phyloP scores from a whole-genome alignment of 2,797 vertebrate genomes.

The Paramormyrops hopkinsi region DNA sequence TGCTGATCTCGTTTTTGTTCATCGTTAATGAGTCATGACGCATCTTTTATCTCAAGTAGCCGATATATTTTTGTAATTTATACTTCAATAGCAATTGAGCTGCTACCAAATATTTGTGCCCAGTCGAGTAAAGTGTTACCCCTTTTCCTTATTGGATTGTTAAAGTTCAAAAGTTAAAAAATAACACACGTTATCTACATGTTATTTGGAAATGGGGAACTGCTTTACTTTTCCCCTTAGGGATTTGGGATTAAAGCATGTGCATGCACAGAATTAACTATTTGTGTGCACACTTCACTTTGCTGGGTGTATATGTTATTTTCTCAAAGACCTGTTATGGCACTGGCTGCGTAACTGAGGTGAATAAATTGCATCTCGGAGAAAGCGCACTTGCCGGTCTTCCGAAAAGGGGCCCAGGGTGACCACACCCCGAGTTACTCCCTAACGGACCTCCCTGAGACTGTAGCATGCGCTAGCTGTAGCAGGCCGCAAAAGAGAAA shows the following conservation, averaged over 20 bases:
- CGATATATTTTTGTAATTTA: neutral
- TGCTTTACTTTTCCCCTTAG: neutral
- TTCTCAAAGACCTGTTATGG: constrained; percentile 9
- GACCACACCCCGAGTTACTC: neutral
- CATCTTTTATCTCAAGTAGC: neutral
- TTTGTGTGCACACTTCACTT: neutral
- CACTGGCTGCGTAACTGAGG: neutral
- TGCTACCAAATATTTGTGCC: neutral
- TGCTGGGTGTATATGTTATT: constrained; percentile 16
- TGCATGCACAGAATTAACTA: neutral
- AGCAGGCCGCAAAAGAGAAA: neutral
- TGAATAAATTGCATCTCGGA: neutral
- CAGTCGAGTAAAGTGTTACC: neutral
- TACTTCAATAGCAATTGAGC: neutral
- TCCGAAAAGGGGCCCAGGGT: neutral
- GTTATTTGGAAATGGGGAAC: neutral
- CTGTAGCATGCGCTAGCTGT: neutral
- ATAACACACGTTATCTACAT: neutral
- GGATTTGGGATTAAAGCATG: neutral
- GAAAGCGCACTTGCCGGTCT: neutral
- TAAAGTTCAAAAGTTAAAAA: neutral
- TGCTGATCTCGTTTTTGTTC: neutral
- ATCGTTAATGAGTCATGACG: neutral
- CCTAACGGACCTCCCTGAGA: neutral
- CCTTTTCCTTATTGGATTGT: neutral